phyloP scores from a whole-genome alignment of 2,113 vertebrate genomes.

The Thalassarche chlororhynchos region DNA sequence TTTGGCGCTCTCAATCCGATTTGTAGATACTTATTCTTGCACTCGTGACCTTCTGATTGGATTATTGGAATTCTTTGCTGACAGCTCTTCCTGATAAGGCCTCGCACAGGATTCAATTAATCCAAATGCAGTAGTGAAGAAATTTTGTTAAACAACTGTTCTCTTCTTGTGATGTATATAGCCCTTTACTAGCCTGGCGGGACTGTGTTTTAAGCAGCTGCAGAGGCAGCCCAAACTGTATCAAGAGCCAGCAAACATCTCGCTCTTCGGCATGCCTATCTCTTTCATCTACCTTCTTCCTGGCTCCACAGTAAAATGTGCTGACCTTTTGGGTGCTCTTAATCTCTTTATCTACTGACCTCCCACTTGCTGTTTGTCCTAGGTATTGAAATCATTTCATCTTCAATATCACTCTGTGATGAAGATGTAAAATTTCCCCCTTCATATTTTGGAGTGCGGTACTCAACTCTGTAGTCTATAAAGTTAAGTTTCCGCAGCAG shows the following conservation, averaged over 20 bases:
- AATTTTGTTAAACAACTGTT: constrained; percentile 36
- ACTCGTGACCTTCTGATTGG: constrained; percentile 70
- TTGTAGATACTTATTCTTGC: constrained; percentile 71
- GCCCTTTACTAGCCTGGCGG: not conserved
- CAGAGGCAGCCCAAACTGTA: not conserved
- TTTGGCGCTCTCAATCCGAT: constrained; percentile 60
- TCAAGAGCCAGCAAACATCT: not conserved
- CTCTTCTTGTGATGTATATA: not conserved
- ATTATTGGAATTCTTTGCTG: constrained; percentile 76
- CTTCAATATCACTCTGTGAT: not conserved
- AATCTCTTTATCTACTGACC: not conserved
- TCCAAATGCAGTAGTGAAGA: constrained; percentile 50
- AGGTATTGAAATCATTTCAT: not conserved
- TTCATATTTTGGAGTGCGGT: not conserved
- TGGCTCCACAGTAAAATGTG: not conserved
- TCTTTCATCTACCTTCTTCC: not conserved
- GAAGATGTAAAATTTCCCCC: not conserved
- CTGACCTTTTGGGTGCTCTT: not conserved
- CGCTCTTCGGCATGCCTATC: accelerated
- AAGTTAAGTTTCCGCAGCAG: not conserved
- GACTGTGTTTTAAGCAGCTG: not conserved
- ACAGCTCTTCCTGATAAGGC: constrained; percentile 74
- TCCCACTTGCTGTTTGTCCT: not conserved
- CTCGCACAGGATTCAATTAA: constrained; percentile 54
- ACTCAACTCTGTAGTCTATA: not conserved